Evolutionary conservation across 2,113 vertebrate species (phyloP).

Genomic region (Colius striatus): DNA sequence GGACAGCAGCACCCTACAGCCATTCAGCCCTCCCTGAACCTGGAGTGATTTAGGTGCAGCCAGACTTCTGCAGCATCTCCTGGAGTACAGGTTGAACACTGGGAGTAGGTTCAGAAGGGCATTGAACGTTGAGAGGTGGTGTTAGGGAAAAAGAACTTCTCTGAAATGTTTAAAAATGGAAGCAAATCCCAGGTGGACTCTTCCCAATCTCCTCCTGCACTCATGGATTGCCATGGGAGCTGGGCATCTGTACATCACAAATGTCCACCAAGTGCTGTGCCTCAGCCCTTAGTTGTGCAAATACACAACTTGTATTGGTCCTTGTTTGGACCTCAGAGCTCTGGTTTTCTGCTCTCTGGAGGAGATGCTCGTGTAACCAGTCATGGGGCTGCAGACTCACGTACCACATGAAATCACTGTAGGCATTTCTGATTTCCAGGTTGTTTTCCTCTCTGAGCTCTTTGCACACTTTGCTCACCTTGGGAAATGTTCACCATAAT

Average conservation of each 20-base stretch:
- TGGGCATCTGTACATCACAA: fast-evolving
- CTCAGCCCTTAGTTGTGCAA: background rate
- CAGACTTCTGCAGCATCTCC: background rate
- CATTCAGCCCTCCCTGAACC: background rate
- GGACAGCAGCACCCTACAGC: background rate
- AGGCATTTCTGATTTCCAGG: background rate
- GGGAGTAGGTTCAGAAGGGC: background rate
- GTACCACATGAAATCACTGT: background rate
- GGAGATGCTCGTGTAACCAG: background rate
- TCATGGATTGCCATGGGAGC: background rate
- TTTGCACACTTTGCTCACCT: fast-evolving
- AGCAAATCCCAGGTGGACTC: background rate
- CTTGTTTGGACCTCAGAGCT: background rate
- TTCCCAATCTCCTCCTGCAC: background rate
- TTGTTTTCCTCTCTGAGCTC: background rate
- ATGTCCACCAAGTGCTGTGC: background rate
- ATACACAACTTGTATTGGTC: background rate
- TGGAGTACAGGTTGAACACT: background rate
- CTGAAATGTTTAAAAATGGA: background rate
- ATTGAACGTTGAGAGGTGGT: background rate
- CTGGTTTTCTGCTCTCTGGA: background rate
- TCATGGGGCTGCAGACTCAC: background rate
- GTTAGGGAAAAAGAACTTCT: background rate
- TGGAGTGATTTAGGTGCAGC: background rate
- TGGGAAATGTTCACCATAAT: background rate